Conservation (phyloP, 2,113 vertebrate species). For the Agapornis roseicollis region DNA sequence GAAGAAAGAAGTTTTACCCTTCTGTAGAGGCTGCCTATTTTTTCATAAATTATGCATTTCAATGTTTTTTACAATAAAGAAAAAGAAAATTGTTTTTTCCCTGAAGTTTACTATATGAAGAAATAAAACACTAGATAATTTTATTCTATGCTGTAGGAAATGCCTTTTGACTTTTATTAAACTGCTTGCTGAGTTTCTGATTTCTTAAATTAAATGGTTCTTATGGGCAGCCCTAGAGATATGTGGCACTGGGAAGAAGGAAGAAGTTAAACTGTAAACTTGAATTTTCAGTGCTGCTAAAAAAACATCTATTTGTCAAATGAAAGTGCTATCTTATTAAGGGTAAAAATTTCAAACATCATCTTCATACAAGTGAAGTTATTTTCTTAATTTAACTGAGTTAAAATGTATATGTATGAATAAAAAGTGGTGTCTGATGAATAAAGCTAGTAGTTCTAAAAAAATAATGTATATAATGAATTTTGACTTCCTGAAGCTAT, state of each 20-base stretch:
- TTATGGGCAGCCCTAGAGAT: background rate
- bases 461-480: background rate
- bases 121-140: conserved; percentile 6
- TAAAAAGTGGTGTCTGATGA: background rate
- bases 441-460: background rate
- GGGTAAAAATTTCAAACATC: background rate
- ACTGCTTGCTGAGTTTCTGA: background rate
- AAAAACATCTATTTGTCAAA: background rate
- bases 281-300: background rate
- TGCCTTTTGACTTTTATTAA: conserved; percentile 27
- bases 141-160: conserved; percentile 1
- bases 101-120: background rate
- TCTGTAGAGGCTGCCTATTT: background rate
- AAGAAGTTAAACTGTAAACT: background rate
- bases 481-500: background rate
- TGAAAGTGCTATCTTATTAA: background rate
- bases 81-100: background rate
- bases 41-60: background rate
- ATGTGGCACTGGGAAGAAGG: background rate
- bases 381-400: background rate
- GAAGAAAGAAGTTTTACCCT: background rate
- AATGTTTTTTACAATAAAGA: background rate
- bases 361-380: background rate
- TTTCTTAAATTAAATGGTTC: background rate
- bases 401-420: background rate